Conservation (phyloP, 2,113 vertebrate species). For the Pseudois nayaur region DNA sequence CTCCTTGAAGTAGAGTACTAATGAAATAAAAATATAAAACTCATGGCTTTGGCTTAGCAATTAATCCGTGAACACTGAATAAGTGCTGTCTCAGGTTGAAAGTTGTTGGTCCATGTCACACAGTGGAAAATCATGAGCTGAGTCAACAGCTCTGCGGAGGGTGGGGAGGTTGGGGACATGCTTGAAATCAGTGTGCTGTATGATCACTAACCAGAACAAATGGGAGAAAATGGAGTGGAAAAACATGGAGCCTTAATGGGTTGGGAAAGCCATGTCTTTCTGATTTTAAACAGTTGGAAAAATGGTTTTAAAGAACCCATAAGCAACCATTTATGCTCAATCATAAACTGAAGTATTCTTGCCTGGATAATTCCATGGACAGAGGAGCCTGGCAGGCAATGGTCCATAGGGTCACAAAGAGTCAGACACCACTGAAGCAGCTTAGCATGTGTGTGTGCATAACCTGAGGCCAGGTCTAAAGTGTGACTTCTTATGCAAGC, state of each 20-base stretch:
- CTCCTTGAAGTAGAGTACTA: background rate
- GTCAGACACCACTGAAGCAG: background rate
- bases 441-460: background rate
- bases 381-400: background rate
- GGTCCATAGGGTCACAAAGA: background rate
- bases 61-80: rapidly evolving
- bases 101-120: background rate
- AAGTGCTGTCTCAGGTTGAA: background rate
- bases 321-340: background rate
- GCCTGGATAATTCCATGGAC: background rate
- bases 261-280: background rate
- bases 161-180: background rate
- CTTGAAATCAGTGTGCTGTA: background rate
- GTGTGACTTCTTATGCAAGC: background rate
- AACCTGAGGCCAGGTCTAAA: background rate
- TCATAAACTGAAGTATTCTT: background rate
- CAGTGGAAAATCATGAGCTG: background rate
- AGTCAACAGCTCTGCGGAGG: no score
- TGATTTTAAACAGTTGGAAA: background rate
- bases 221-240: background rate
- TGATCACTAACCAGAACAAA: no score
- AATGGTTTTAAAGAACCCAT: background rate
- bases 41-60: background rate
- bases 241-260: background rate
- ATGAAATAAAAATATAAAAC: background rate